Evolutionary conservation across 2,797 vertebrate species (phyloP), one percentile per base, ranked within the genome.

Genomic region (Lepus oiostolus): DNA sequence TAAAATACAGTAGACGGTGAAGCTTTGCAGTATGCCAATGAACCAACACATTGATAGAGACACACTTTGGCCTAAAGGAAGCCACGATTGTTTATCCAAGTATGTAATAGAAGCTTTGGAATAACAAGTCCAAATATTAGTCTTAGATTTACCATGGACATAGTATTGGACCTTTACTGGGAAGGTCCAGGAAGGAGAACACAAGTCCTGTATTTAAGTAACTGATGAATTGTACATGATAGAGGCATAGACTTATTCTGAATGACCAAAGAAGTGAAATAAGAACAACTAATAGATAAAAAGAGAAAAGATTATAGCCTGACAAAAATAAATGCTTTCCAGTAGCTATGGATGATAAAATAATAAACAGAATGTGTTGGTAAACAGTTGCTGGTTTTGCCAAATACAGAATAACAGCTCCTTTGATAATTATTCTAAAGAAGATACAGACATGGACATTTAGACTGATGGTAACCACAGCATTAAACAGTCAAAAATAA

Each of bases 401-500:
- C 74, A 94, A 86, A 50, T 7, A 16, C 1, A 2, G 42, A 24
- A 32, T 60, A 72, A 95, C 67, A 65, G 24, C n/a, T 75, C 26
- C 86, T 35, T 62, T 84, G 28, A 24, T 24, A 28, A 17, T 77
- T 93, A 17, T 42, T 94, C 72, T 84, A 14, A 76, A 88, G 60
- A 47, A 8, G 10, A 68, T 80, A 26, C 13, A 67, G 17, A 65
- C 30, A 67, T 35, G 13, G 47, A 80, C 35, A 52, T 63, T 74
- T 85, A 24, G 60, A 35, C 13, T n/a, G 12, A 80, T 62, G 35
- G 68, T 80, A 93, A 60, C 54, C 65, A 75, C n/a, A 30, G 38
- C 21, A 90, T 68, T 42, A 91, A 86, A 85, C 60, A 24, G 68
- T 85, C 75, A 35, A 75, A 89, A 88, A 42, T 19, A 71, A 5